Evolutionary conservation across 2,113 vertebrate species (phyloP), one percentile per base, ranked within the genome.

Genomic region (Pelecanus crispus): DNA sequence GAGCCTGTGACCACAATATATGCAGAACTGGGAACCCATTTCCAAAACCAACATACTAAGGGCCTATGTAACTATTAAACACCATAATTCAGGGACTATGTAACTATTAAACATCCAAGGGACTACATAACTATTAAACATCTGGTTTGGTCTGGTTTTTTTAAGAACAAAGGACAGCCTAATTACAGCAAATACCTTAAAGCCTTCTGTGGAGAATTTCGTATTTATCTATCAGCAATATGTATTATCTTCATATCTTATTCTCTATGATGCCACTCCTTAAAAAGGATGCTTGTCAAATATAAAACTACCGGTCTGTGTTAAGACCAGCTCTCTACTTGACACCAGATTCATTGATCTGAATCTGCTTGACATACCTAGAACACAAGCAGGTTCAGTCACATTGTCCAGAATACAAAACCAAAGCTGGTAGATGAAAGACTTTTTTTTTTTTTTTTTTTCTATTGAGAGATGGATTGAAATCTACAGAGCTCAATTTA

Each of bases 271-370:
- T 55, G 32, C 25, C 25, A 20, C 45, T 81, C 38, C 72, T 79
- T 79, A 25, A 32, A 87, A 93, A 86, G 44, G 21, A 2, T 45
- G 58, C 84, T 94, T 77, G 91, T 85, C 73, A 68, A 91, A 90
- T n/a, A 86, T 17, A 91, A 88, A 92, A 73, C 73, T 70, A 72
- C 17, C 79, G 61, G 92, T 85, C 72, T 78, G 67, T 47, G 75
- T 68, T 90, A 79, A 74, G 52, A 91, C 74, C 78, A 91, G 44
- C 63, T 93, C 90, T 81, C 45, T 75, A 24, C 85, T 92, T 75
- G 62, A 88, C 61, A 95, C 58, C 86, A 94, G 19, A 66, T 52
- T 63, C 58, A 90, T 73, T 22, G 29, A 93, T 89, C 94, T 95
- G 83, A 96, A 97, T 47, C 70, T 95, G 85, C 47, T 8, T 45